These are phyloP conservation scores for Mycetomoellerius zeteki DNA, from an alignment of 1,140 invertebrate genomes.

Conservation along the genomic window DNA sequence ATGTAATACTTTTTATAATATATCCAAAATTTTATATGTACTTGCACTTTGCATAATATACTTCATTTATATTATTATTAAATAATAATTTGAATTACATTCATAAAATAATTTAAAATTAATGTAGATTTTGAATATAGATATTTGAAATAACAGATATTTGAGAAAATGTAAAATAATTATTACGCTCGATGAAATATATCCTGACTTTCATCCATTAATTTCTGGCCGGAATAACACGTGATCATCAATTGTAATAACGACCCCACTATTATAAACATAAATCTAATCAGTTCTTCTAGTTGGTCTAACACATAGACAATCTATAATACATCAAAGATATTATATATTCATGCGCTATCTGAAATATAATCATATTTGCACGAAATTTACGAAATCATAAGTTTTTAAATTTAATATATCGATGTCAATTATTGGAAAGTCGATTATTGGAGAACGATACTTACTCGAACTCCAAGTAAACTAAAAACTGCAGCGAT, in stretches of 20 bases:
- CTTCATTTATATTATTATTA: not conserved
- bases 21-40: not conserved
- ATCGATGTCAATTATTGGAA: not conserved
- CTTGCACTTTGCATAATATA: not conserved
- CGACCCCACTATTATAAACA: constrained; percentile 18
- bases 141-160: not conserved
- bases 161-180: constrained; percentile 39
- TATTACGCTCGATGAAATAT: constrained; percentile 44
- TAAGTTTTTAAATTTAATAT: not conserved
- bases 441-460: not conserved
- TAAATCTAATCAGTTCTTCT: constrained; percentile 38
- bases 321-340: constrained; percentile 39
- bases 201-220: constrained; percentile 52
- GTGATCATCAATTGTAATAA: constrained; percentile 16
- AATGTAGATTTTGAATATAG: not conserved
- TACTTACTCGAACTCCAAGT: constrained; percentile 47
- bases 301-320: constrained; percentile 40
- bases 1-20: constrained; percentile 12
- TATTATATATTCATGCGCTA: not conserved
- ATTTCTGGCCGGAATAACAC: constrained; percentile 43
- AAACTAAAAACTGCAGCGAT: not conserved
- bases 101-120: not conserved
- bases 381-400: constrained; percentile 1
- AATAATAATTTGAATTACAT: not conserved
- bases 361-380: constrained; percentile 36